A percentile compares a stretch with the other conserved stretches of the same genome.
These are phyloP conservation scores for Daktulosphaira vitifoliae DNA, from an alignment of 1,140 invertebrate genomes.

Conservation along the genomic window DNA sequence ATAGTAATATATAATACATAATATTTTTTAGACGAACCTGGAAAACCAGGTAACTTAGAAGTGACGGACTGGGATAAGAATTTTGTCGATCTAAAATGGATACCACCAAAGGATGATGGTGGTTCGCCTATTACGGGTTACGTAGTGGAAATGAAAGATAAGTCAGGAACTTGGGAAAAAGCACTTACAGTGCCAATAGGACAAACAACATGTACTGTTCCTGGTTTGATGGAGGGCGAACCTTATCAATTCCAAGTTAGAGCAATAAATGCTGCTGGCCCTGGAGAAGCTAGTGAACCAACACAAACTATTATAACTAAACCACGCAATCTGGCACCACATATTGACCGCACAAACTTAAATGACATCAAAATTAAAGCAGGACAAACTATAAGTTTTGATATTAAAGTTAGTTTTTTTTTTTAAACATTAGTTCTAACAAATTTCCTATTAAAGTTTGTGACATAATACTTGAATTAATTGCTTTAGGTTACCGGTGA, in stretches of 20 bases:
- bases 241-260: slow-evolving; percentile 83
- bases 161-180: slow-evolving; percentile 87
- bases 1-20: slow-evolving; percentile 15
- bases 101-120: slow-evolving; percentile 68
- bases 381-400: slow-evolving; percentile 73
- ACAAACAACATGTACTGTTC: slow-evolving; percentile 73
- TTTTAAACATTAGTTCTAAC: no score
- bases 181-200: slow-evolving; percentile 71
- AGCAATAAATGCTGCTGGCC: slow-evolving; percentile 88
- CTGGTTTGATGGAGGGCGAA: slow-evolving; percentile 82
- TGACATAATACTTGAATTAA: neutral
- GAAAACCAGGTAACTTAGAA: slow-evolving; percentile 79
- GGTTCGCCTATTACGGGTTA: slow-evolving; percentile 81
- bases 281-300: slow-evolving; percentile 78
- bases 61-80: slow-evolving; percentile 95
- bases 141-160: slow-evolving; percentile 86
- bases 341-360: slow-evolving; percentile 81
- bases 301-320: slow-evolving; percentile 84
- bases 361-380: slow-evolving; percentile 77
- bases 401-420: slow-evolving; percentile 54
- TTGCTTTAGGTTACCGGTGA: slow-evolving; percentile 61
- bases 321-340: slow-evolving; percentile 73
- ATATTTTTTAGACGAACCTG: slow-evolving; percentile 66
- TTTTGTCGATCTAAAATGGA: slow-evolving; percentile 83
- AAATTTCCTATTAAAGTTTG: slow-evolving; percentile 66